These are phyloP conservation scores for Otus scops DNA, from an alignment of 2,797 vertebrate species.

Conservation along the genomic window DNA sequence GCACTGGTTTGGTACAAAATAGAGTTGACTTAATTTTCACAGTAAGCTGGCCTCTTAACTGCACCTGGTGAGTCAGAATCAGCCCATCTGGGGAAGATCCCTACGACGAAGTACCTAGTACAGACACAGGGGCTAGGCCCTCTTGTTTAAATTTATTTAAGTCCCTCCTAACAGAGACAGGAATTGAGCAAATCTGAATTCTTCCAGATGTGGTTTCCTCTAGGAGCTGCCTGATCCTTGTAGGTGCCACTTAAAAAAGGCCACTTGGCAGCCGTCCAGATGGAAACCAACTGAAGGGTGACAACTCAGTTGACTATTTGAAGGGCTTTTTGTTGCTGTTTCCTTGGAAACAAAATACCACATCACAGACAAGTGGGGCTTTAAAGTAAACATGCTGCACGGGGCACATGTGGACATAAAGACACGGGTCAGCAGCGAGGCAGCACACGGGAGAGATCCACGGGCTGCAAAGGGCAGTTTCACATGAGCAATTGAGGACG, in stretches of 20 bases:
- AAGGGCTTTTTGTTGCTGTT: background rate
- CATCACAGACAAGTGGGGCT: rapidly evolving
- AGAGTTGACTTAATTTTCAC: background rate
- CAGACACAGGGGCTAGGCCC: background rate
- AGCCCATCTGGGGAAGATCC: background rate
- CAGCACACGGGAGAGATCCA: background rate
- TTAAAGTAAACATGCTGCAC: background rate
- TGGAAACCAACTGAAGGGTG: background rate
- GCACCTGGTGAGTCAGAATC: background rate
- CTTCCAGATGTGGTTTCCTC: background rate
- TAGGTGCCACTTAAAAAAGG: background rate
- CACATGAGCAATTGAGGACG: rapidly evolving
- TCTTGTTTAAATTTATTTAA: background rate
- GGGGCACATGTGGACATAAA: background rate
- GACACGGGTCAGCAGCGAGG: background rate
- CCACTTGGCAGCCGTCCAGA: background rate
- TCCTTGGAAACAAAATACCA: background rate
- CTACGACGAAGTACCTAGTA: background rate
- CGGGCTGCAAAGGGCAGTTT: background rate
- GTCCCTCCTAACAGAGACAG: background rate
- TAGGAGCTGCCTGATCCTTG: background rate
- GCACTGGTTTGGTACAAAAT: background rate
- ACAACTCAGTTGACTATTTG: background rate
- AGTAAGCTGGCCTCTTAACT: background rate
- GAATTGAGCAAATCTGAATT: background rate